Base-by-base conservation (phyloP, 2,797 vertebrate species). In the Helarctos malayanus region DNA sequence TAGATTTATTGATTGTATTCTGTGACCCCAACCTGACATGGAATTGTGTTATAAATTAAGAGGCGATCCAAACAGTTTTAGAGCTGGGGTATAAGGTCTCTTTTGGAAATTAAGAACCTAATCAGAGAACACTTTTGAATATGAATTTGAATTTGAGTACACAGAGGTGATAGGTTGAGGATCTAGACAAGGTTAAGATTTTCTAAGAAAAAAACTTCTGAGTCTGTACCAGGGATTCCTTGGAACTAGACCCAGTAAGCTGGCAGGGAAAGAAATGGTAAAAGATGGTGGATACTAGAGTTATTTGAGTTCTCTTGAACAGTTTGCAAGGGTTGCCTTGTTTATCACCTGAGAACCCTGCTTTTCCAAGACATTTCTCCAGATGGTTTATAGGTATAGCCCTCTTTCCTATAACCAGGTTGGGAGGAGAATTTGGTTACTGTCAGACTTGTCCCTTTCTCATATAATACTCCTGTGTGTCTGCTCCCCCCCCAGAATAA, bases 351-450 rank as follows among this genome's bases (percentile, higher is more conserved):
- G 47, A 94, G 82, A 95, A 84, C 47, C 15, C 41, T 76, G 15
- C 45, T 95, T 91, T 71, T 92, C 35, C 1, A 1, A 82, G 57
- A 38, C 38, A 27, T 92, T 94, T 88, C 27, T 94, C 29, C n/a
- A 81, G 47, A 15, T 65, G 52, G 21, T 73, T 52, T 78, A 32
- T 90, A 80, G 57, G 19, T 84, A 11, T 73, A 69, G 16, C 52
- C 15, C 41, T 86, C 52, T 71, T 3, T 54, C 8, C 32, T 91
- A 2, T 25, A 76, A 32, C 54, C 59, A 95, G 69, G n/a, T 82
- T 94, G 82, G 94, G 54, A 89, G 82, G 59, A 61, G 32, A 87
- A 71, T 89, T 83, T 86, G 41, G 38, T 88, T 45, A 86, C 25
- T 78, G 49, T 38, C 49, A 65, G 38, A 63, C 23, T 29, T 91